These are phyloP conservation scores for Barbus barbus DNA, from an alignment of 2,113 vertebrate species.

Conservation along the genomic window DNA sequence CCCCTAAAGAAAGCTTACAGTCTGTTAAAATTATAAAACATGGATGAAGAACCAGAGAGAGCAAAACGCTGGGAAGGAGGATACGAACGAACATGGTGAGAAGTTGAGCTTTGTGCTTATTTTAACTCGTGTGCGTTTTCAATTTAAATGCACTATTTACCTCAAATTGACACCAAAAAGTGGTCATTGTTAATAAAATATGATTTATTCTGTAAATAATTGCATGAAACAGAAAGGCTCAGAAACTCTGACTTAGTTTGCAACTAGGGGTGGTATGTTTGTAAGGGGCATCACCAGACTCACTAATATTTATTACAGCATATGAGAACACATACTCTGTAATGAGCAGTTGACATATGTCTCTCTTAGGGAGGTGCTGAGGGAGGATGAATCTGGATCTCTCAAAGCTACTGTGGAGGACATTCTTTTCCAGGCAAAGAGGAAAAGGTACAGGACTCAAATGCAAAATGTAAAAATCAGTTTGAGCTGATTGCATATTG, in stretches of 20 bases:
- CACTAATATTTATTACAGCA: background rate
- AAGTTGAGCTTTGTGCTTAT: background rate
- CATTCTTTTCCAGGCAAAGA: conserved; percentile 93
- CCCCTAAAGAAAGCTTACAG: background rate
- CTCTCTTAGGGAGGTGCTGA: conserved; percentile 88
- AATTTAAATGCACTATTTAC: background rate
- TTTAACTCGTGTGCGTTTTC: background rate
- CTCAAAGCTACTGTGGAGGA: conserved; percentile 94
- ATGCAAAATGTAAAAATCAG: background rate
- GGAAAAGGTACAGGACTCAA: conserved; percentile 79
- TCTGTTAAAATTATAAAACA: conserved; percentile 57
- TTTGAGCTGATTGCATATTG: background rate
- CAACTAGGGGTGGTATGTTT: no score
- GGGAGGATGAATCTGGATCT: conserved; percentile 95
- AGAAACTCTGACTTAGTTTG: background rate
- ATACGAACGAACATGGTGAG: conserved; percentile 93
- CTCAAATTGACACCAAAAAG: background rate
- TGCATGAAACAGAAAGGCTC: background rate
- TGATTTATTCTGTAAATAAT: background rate
- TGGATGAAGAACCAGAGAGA: conserved; percentile 95
- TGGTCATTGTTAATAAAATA: background rate
- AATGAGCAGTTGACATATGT: background rate
- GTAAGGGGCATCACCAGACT: background rate
- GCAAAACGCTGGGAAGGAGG: conserved; percentile 98
- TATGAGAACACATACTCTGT: background rate